These are phyloP conservation scores for Ceyx cyanopectus DNA, from an alignment of 2,113 vertebrate species.

Conservation along the genomic window DNA sequence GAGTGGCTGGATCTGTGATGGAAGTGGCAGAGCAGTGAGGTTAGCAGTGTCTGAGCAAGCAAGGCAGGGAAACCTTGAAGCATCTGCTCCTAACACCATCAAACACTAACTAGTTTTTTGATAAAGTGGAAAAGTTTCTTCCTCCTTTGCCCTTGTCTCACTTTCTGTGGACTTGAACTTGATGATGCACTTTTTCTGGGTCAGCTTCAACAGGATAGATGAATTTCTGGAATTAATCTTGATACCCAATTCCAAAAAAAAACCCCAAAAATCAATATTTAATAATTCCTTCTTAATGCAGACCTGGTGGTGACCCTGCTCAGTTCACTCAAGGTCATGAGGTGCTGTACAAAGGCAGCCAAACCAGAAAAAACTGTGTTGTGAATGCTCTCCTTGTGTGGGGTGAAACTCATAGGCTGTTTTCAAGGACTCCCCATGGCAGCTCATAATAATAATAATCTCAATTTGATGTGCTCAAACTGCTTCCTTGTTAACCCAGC, in stretches of 20 bases:
- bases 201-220: constrained; percentile 9
- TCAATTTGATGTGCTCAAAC: not conserved
- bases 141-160: not conserved
- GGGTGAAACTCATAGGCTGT: not conserved
- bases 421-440: not conserved
- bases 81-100: not conserved
- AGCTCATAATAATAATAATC: not conserved
- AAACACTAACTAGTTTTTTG: not conserved
- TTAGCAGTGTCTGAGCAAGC: not conserved
- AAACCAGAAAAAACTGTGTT: not conserved
- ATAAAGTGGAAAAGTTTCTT: not conserved
- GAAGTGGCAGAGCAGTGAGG: not conserved
- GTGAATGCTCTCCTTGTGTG: not conserved
- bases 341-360: not conserved
- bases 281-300: constrained; percentile 43
- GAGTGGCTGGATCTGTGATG: not conserved
- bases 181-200: constrained; percentile 10
- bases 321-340: constrained; percentile 26
- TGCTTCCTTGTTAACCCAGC: not conserved
- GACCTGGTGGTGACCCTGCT: not conserved
- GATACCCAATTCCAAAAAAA: not conserved
- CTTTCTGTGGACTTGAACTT: constrained; percentile 3
- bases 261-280: constrained; percentile 22
- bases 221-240: constrained; percentile 37
- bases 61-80: not conserved